phyloP scores from a whole-genome alignment of 2,113 vertebrate species.

The Craseonycteris thonglongyai region DNA sequence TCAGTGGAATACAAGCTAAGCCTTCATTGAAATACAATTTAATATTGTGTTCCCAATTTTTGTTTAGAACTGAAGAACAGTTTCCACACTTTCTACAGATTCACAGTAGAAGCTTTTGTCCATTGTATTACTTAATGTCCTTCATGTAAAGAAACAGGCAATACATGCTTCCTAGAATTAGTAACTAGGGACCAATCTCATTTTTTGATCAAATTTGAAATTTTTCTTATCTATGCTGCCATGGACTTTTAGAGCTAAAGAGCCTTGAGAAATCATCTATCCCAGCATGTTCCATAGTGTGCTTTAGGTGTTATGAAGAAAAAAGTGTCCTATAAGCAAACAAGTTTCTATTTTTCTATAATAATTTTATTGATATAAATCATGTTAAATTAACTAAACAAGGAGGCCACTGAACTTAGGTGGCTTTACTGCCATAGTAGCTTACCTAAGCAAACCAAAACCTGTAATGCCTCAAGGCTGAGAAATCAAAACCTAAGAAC shows the following conservation, averaged over 20 bases:
- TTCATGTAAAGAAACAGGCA: conserved; percentile 35
- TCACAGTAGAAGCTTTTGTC: conserved; percentile 55
- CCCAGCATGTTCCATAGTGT: not conserved
- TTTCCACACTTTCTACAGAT: conserved; percentile 25
- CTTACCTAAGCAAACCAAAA: not conserved
- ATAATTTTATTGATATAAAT: conserved; percentile 24
- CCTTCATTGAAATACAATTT: conserved; percentile 52
- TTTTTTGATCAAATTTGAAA: conserved; percentile 15
- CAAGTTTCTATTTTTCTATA: not conserved
- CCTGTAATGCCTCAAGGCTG: not conserved
- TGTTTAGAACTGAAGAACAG: conserved; percentile 35
- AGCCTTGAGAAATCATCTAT: not conserved
- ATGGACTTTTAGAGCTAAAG: not conserved
- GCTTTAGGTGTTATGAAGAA: not conserved
- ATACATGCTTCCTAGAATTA: conserved; percentile 29
- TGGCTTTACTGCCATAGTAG: not conserved
- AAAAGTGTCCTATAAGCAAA: not conserved
- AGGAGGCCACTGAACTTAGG: not conserved
- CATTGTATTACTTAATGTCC: conserved; percentile 26
- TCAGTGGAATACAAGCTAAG: conserved; percentile 27
- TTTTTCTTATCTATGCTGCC: not conserved
- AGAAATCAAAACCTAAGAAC: not conserved
- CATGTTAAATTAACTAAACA: not conserved
- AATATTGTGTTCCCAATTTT: conserved; percentile 47
- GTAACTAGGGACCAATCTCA: conserved; percentile 9